Conservation (phyloP, 2,113 vertebrate species). For the Malurus elegans region DNA sequence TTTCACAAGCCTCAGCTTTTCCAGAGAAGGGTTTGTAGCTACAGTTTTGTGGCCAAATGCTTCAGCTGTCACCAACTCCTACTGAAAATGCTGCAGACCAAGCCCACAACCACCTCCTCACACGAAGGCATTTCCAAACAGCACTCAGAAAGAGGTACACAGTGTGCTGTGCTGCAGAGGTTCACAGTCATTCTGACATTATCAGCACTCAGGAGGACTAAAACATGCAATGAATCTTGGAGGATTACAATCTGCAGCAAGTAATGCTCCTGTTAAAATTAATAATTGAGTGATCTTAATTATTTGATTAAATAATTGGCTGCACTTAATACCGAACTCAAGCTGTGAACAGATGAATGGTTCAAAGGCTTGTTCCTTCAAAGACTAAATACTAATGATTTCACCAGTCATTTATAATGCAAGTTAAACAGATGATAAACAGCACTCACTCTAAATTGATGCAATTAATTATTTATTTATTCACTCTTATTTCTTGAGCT, state of each 20-base stretch:
- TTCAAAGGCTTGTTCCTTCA: neutral
- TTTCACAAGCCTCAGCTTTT: neutral
- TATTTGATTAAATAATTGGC: neutral
- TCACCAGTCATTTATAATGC: neutral
- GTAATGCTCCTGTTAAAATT: neutral
- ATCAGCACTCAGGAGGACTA: neutral
- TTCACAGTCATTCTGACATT: neutral
- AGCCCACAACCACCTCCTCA: neutral
- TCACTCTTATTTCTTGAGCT: neutral
- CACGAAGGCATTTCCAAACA: neutral
- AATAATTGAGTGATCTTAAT: neutral
- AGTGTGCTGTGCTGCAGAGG: neutral
- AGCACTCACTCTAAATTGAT: neutral
- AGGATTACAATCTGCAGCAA: neutral
- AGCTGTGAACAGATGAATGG: neutral
- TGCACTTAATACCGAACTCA: rapidly evolving
- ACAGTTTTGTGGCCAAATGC: neutral
- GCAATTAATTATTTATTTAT: neutral
- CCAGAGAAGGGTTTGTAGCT: neutral
- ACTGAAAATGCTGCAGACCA: neutral
- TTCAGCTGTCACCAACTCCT: neutral
- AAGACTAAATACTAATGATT: neutral
- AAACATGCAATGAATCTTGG: neutral
- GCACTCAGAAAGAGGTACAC: neutral
- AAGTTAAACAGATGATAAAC: neutral